Evolutionary conservation across 1,140 invertebrate genomes (phyloP), one percentile per base, ranked within the genome.

Genomic region (Lucilia sericata): DNA sequence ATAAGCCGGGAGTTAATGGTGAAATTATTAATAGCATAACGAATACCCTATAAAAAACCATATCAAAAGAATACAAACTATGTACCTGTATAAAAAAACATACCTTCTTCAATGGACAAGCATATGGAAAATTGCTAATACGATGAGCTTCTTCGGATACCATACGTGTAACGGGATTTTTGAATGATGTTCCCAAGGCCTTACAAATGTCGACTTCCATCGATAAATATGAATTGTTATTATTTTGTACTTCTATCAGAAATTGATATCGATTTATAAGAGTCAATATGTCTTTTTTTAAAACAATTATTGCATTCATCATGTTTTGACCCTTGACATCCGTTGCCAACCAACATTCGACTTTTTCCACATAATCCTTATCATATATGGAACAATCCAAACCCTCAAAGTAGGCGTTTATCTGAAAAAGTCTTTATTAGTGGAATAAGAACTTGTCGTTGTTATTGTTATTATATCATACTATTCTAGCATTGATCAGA

Each of bases 91-190:
- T n/a, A n/a, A n/a, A n/a, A n/a, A n/a, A n/a, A n/a, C n/a, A 60
- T 60, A 60, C 51, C 17, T 60, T 60, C 14, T 47, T 78, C 17
- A 78, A 19, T 14, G 75, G 75, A 25, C 75, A 78, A 36, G 4
- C 75, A 5, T 42, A 47, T 42, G 75, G 75, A 42, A 47, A 42
- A 78, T 78, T 78, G 36, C 75, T 78, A 19, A 42, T 19, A 5
- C 34, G 75, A 42, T 42, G 75, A 19, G 47, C n/a, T 47, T 78
- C 75, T n/a, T 78, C 75, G 2, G 75, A 42, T 19, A 78, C 34
- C 34, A 78, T 36, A 19, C 75, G 75, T 12, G 42, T n/a, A n/a
- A 78, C 14, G 4, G 14, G 14, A 14, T 60, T 17, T 0, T 0
- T 60, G n/a, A 60, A 60, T 60, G 55, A 17, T 17, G 13, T 7